A percentile compares a stretch with the other conserved stretches of the same genome.
These are phyloP conservation scores for Drosophila yakuba DNA, from an alignment of 1,140 invertebrate genomes.

Conservation along the genomic window DNA sequence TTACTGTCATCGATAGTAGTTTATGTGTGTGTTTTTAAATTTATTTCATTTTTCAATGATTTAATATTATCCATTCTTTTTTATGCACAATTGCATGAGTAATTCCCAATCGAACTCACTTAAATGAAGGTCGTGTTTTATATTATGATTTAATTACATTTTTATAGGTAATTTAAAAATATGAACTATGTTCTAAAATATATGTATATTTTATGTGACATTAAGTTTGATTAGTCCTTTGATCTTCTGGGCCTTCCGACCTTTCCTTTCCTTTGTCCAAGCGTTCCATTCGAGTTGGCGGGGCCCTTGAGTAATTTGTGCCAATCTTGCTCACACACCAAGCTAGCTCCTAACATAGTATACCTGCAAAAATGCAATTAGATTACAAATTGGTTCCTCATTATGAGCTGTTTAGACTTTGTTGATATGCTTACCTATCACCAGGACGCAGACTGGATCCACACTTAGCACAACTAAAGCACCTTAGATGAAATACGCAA, in stretches of 20 bases:
- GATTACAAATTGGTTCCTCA: neutral
- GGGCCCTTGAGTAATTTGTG: constrained; percentile 94
- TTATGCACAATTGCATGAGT: neutral
- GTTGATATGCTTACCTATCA: constrained; percentile 88
- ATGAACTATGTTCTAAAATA: constrained; percentile 71
- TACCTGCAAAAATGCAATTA: constrained; percentile 86
- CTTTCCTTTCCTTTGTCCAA: constrained; percentile 92
- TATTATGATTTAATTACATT: constrained; percentile 52
- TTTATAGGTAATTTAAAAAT: constrained; percentile 52
- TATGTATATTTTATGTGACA: constrained; percentile 74
- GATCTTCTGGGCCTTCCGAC: constrained; percentile 81
- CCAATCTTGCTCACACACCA: constrained; percentile 96
- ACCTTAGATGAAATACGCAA: constrained; percentile 96
- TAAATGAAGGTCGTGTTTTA: constrained; percentile 25
- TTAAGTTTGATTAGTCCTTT: constrained; percentile 80
- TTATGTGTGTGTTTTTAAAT: neutral
- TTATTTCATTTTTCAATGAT: neutral
- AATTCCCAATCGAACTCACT: constrained; percentile 6
- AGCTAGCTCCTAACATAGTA: constrained; percentile 92
- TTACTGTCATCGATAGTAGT: neutral
- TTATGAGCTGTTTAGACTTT: neutral
- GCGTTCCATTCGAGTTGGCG: constrained; percentile 85
- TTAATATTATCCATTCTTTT: neutral
- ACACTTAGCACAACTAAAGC: constrained; percentile 97
- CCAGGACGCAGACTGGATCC: constrained; percentile 93